These are phyloP conservation scores for Paraplagusia blochii DNA, from an alignment of 2,113 vertebrate species.

Conservation along the genomic window DNA sequence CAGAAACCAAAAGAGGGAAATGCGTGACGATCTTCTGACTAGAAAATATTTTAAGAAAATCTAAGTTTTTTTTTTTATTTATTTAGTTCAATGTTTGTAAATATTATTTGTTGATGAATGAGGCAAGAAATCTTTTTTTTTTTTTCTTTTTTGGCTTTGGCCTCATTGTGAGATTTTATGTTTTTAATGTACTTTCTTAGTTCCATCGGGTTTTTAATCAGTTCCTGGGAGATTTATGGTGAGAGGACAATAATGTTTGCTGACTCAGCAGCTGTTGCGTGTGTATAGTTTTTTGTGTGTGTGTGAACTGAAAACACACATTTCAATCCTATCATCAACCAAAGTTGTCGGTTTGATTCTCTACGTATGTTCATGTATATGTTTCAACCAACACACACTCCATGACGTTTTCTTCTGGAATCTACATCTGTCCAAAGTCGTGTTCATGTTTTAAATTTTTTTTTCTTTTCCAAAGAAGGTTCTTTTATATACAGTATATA, in stretches of 20 bases:
- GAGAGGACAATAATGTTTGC: no score
- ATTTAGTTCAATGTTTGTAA: slow-evolving; percentile 56
- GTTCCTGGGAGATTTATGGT: background rate
- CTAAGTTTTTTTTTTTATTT: slow-evolving; percentile 70
- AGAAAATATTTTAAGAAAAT: slow-evolving; percentile 46
- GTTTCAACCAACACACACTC: slow-evolving; percentile 29
- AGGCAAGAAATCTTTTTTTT: slow-evolving; percentile 22
- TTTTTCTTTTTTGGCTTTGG: slow-evolving; percentile 24
- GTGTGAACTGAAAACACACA: slow-evolving; percentile 17
- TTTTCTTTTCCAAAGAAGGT: background rate
- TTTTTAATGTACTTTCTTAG: slow-evolving; percentile 30
- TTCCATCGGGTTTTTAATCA: slow-evolving; percentile 1
- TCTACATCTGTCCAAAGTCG: slow-evolving; percentile 3
- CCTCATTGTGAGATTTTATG: slow-evolving; percentile 38
- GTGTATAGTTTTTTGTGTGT: slow-evolving; percentile 6
- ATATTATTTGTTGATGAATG: slow-evolving; percentile 25
- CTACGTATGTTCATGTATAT: background rate
- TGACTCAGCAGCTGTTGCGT: no score
- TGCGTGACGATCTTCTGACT: slow-evolving; percentile 37
- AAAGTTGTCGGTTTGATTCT: background rate
- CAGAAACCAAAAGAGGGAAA: slow-evolving; percentile 52
- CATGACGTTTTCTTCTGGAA: slow-evolving; percentile 29
- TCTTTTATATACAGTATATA: background rate
- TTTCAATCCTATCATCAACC: background rate
- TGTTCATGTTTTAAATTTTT: background rate